Evolutionary conservation across 2,888 invertebrate genomes (phyloP), one percentile per base, ranked within the genome.

Genomic region (Xestia sexstrigata): DNA sequence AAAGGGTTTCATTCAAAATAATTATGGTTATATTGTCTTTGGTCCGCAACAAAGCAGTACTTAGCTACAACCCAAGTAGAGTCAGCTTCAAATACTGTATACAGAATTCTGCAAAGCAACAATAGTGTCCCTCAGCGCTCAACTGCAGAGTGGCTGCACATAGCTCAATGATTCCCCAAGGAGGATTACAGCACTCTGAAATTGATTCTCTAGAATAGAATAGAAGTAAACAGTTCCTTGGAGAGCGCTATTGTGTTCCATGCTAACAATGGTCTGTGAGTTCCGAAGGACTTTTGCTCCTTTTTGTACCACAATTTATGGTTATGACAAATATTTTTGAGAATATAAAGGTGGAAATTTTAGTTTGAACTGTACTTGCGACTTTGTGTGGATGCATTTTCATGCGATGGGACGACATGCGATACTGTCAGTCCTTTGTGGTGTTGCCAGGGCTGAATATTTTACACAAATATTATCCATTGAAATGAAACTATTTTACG

Each of bases 141-240:
- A 85, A 83, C 82, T 83, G 79, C 78, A 73, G 79, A 84, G 82
- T 88, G 78, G 85, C 81, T 84, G 82, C 84, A 84, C 84, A 83
- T 85, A 89, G 87, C 87, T 86, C 88, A 87, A 89, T 83, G 85
- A 87, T 87, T 89, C 93, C 90, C 88, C 83, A 84, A 82, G 89
- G 90, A 88, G 90, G 90, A 90, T 89, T 89, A 89, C 79, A 81
- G 83, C 78, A 85, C 80, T 80, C 82, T 88, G 72, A 88, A 93
- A 93, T 93, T 91, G 92, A 92, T 91, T 91, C 85, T 85, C 85
- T 82, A 87, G 89, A 86, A 87, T 85, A 90, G 89, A 90, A 87
- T 89, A 91, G 90, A 89, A 89, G 91, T 87, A 86, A 90, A 89
- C 84, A 88, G 89, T 89, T 90, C 93, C 89, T 88, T 80, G 70